A percentile compares a stretch with the other conserved stretches of the same genome.
These are phyloP conservation scores for Phyllostomus discolor DNA, from an alignment of 2,113 vertebrate species.

Conservation along the genomic window DNA sequence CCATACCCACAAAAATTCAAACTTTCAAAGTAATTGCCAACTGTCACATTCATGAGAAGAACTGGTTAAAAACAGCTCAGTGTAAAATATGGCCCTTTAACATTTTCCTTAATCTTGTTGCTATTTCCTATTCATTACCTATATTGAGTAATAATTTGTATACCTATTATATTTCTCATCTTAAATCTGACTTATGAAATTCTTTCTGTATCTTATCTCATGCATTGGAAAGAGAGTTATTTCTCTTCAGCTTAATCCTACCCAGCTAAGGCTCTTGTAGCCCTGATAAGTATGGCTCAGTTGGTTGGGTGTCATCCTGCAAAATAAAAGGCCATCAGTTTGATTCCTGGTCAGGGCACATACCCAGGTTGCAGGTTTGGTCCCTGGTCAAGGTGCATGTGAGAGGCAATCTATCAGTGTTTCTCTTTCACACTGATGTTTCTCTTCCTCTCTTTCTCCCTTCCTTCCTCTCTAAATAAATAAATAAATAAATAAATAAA, in stretches of 20 bases:
- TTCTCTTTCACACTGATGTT: no score
- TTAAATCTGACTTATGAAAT: slow-evolving; percentile 1
- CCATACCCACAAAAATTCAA: neutral
- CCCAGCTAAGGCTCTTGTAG: neutral
- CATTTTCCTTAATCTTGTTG: neutral
- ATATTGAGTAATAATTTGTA: neutral
- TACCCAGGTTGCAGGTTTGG: no score
- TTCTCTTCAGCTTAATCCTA: neutral
- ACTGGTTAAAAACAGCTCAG: neutral
- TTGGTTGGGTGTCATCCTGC: no score
- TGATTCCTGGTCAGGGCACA: no score
- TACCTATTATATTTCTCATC: neutral
- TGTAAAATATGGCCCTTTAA: neutral
- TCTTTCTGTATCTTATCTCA: slow-evolving; percentile 5
- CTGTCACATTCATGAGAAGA: neutral
- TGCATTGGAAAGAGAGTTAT: neutral
- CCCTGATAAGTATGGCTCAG: neutral
- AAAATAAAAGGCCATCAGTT: no score
- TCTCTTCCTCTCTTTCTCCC: no score
- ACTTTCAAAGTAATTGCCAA: neutral
- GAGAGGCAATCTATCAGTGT: no score
- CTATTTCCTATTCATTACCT: neutral
- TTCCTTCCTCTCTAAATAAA: no score
- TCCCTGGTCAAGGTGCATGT: no score
- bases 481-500: no score